Evolutionary conservation across 1,140 invertebrate species (phyloP), one percentile per base, ranked within the genome.

Genomic region (Himalopsyche phryganea): DNA sequence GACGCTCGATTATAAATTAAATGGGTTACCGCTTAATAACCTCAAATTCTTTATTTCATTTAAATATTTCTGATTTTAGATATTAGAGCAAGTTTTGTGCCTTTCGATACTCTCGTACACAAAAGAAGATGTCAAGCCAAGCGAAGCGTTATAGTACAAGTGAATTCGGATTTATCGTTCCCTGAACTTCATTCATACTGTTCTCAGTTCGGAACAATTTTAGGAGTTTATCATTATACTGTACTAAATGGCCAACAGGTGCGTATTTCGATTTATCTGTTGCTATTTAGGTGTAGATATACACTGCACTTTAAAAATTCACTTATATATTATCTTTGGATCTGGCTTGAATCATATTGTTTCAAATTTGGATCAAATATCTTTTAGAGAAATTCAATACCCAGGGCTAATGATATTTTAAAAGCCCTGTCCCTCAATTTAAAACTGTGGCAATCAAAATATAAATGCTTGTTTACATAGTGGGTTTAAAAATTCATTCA

Each of bases 151-250:
- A 67, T 86, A 10, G 75, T 85, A 15, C 80, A 85, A 77, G 82
- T 86, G 1, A 81, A 83, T 63, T 84, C 85, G 0, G 72, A 81
- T 33, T 77, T 81, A 33, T 85, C 82, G 5, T 81, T 79, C 61
- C 66, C 67, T 44, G 81, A 87, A 72, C 71, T 88, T 23, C 77
- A 82, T 68, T 70, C 74, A 1, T 86, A 86, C 69, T 88, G 86
- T 69, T 75, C 71, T 36, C 68, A 74, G 59, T 84, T 83, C 73
- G 85, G 83, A 11, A 66, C 63, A 4, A 74, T 89, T 33, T 72
- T 80, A 38, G 75, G 73, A 13, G 79, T 85, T 60, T 79, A 85
- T 61, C 83, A 86, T 71, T 89, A 88, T 65, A 70, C 71, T 36
- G 75, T 80, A 53, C 66, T 73, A 18, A 60, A 58, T 5, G 73